Percentiles rank a stretch among this genome's conserved stretches.
Conservation (phyloP, 2,888 invertebrate species). For the Stegophylla sp. region DNA sequence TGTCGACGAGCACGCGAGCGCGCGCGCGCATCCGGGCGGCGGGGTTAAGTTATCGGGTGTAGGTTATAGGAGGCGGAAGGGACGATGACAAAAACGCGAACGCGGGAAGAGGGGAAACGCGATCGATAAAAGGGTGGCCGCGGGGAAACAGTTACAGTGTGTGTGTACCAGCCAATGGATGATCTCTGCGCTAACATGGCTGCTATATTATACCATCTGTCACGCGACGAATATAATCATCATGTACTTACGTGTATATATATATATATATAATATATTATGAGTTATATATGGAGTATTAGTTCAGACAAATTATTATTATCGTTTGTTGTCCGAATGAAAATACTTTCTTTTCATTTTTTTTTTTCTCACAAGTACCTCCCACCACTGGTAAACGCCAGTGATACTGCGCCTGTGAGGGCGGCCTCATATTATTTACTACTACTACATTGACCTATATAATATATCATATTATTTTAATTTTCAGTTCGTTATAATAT, state of each 20-base stretch:
- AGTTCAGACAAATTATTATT: conserved; percentile 54
- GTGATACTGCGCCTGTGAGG: background rate
- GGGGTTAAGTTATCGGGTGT: background rate
- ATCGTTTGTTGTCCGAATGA: conserved; percentile 40
- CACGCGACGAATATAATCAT: conserved; percentile 14
- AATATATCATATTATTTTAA: background rate
- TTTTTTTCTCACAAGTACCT: conserved; percentile 30
- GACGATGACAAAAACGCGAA: background rate
- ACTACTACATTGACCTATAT: conserved; percentile 35
- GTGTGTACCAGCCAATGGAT: conserved; percentile 55
- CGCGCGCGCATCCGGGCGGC: background rate
- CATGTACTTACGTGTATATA: no score
- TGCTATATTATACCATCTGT: conserved; percentile 58
- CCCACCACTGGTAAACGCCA: conserved; percentile 43
- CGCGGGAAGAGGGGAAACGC: no score
- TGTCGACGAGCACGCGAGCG: background rate
- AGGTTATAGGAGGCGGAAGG: background rate
- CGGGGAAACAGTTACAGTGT: conserved; percentile 56
- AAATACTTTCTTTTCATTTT: conserved; percentile 22
- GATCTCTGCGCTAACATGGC: conserved; percentile 57
- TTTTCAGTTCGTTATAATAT: no score
- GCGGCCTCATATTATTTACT: background rate
- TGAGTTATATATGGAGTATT: conserved; percentile 24
- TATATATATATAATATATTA: no score
- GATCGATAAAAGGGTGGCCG: conserved; percentile 58